Evolutionary conservation across 2,797 vertebrate species (phyloP), one percentile per base, ranked within the genome.

Genomic region (Gambusia yucatana): DNA sequence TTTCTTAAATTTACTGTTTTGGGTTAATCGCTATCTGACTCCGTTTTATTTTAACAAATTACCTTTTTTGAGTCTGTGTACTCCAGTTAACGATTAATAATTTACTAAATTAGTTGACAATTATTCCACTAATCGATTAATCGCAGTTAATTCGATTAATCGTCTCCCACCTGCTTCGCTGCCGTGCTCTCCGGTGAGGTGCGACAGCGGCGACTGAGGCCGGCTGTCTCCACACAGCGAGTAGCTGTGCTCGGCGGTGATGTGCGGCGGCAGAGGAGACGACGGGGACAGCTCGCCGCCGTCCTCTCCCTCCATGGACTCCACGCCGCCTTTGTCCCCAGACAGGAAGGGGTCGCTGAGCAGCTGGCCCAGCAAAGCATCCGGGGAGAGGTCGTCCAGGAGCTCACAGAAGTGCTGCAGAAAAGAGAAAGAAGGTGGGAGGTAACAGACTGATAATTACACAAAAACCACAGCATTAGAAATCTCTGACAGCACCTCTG

Each of bases 281-380:
- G 95, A 95, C 0, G 97, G 96, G 47, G 92, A 93, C 85, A 95
- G 90, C 20, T 93, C 91, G 7, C 78, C n/a, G 0, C 82, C 88
- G 3, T 97, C 97, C 77, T 97, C 97, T 0, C 77, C 90, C 79
- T 98, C 98, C 97, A 98, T 98, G 33, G 96, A 92, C 83, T 97
- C 97, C 4, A n/a, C 86, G 0, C 88, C 84, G 9, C 93, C 96
- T 88, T 97, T 96, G 77, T 79, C 94, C 73, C 97, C 98, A 0
- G 97, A 98, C 86, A 99, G 96, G 94, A 99, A 99, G 69, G 98
- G 98, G 91, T 99, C 98, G 30, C 98, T 99, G 90, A 99, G 96
- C 84, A 99, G 96, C 95, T 99, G 98, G 17, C 98, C 98, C 88
- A 99, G 92, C 94, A 99, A 57, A 25, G 94, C 97, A 70, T 99